Evolutionary conservation across 1,140 invertebrate species (phyloP).

Genomic region (Polyergus mexicanus): DNA sequence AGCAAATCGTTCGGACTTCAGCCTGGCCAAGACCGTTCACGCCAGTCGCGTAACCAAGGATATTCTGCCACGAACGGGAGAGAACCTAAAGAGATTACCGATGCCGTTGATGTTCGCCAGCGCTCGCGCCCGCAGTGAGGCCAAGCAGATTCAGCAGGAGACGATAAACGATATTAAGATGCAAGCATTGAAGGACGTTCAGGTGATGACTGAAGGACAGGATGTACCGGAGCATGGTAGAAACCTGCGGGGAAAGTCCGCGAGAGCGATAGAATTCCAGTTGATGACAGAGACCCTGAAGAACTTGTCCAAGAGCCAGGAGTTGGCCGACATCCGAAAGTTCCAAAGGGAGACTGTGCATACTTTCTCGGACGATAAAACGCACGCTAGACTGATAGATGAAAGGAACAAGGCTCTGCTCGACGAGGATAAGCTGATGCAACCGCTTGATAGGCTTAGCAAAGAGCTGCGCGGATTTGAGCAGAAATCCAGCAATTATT

Average conservation of each 20-base stretch:
- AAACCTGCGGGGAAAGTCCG: constrained; percentile 90
- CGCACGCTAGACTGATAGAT: constrained; percentile 84
- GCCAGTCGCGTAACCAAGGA: constrained; percentile 90
- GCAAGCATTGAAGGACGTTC: constrained; percentile 84
- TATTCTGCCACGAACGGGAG: constrained; percentile 87
- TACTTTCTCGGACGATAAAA: constrained; percentile 78
- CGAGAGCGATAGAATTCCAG: constrained; percentile 90
- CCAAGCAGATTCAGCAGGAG: constrained; percentile 85
- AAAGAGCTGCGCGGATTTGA: constrained; percentile 89
- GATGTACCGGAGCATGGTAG: constrained; percentile 85
- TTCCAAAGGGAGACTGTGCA: constrained; percentile 81
- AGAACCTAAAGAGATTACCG: constrained; percentile 84
- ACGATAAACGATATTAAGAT: constrained; percentile 83
- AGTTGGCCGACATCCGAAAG: constrained; percentile 82
- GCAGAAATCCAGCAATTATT: constrained; percentile 88
- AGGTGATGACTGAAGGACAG: constrained; percentile 83
- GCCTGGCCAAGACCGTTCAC: constrained; percentile 89
- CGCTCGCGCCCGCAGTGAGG: constrained; percentile 71
- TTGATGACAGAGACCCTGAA: constrained; percentile 86
- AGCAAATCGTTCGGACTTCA: constrained; percentile 90
- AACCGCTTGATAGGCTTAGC: constrained; percentile 88
- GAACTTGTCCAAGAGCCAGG: constrained; percentile 83
- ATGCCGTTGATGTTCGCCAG: constrained; percentile 54
- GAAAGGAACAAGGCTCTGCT: constrained; percentile 81
- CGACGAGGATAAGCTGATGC: constrained; percentile 87